Evolutionary conservation across 2,797 vertebrate genomes (phyloP), one percentile per base, ranked within the genome.

Genomic region (Nannoperca australis): DNA sequence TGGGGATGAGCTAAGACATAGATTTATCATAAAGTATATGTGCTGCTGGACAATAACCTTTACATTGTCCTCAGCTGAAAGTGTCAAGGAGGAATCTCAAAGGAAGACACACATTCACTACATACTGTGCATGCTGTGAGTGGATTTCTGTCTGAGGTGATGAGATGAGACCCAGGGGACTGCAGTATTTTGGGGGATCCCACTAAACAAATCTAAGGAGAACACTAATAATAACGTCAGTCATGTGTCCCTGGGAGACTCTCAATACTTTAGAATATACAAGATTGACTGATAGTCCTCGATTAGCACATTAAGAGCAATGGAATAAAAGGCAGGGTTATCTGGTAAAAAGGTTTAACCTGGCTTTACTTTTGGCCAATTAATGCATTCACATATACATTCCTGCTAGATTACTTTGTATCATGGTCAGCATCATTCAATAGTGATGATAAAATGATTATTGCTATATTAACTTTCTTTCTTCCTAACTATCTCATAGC

Each of bases 1-100:
- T 30, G 47, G 71, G 50, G 70, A 87, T 78, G 63, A 74, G 62
- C 54, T 18, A 40, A 54, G 51, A 66, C 14, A 58, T 7, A 75
- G 30, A 69, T 74, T 54, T 6, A 67, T 70, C 47, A 40, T 18
- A 47, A 13, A 38, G 34, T 7, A 22, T 7, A 36, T 38, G 5
- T 20, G 45, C 58, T 34, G 18, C 36, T 51, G 32, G 62, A 75
- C 47, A 36, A 45, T 76, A 49, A 60, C 70, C 68, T 60, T 68
- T 17, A 67, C 73, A 83, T 62, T 85, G 71, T 66, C 73, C 71
- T 71, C 18, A 4, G 38, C 20, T 18, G 8, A 24, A 44, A 61
- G 54, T 65, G 42, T 73, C 36, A 62, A 20, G 58, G 18, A 66
- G 36, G 24, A 54, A 27, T n/a, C 38, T 69, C 32, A 65, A 50